A percentile compares a stretch with the other conserved stretches of the same genome.
These are phyloP conservation scores for Formica selysi DNA, from an alignment of 1,140 invertebrate species.

Conservation along the genomic window DNA sequence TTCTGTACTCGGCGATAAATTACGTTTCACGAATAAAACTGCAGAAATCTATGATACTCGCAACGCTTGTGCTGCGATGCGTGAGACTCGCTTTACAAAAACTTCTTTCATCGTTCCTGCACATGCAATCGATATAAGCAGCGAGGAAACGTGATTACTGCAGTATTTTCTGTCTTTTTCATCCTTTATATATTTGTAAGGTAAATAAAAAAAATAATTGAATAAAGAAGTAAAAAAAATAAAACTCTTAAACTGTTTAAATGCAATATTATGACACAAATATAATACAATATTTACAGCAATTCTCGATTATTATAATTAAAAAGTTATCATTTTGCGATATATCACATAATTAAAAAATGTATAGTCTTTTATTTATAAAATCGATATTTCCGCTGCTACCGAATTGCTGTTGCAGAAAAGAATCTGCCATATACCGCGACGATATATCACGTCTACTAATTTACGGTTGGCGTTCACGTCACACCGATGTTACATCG, in stretches of 20 bases:
- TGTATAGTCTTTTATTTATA: background rate
- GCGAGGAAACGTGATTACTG: background rate
- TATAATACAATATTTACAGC: too few relatives aligned
- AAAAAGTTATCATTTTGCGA: background rate
- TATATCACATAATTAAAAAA: background rate
- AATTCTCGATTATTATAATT: background rate
- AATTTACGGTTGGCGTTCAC: constrained; percentile 38
- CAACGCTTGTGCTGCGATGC: background rate
- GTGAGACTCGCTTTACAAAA: constrained; percentile 33
- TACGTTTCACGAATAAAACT: constrained; percentile 38
- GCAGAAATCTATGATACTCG: constrained; percentile 40
- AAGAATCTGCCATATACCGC: background rate
- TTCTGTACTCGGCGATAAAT: constrained; percentile 41
- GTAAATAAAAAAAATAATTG: background rate
- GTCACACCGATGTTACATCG: constrained; percentile 7
- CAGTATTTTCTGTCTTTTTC: background rate
- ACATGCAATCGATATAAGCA: background rate
- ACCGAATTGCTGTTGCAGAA: background rate
- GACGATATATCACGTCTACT: constrained; percentile 18
- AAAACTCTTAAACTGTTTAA: background rate
- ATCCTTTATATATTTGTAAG: background rate
- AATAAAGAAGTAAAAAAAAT: background rate
- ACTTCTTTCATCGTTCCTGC: constrained; percentile 16
- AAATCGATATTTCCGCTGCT: background rate
- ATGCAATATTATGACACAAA: background rate